Evolutionary conservation across 2,113 vertebrate genomes (phyloP), one percentile per base, ranked within the genome.

Genomic region (Lota lota): DNA sequence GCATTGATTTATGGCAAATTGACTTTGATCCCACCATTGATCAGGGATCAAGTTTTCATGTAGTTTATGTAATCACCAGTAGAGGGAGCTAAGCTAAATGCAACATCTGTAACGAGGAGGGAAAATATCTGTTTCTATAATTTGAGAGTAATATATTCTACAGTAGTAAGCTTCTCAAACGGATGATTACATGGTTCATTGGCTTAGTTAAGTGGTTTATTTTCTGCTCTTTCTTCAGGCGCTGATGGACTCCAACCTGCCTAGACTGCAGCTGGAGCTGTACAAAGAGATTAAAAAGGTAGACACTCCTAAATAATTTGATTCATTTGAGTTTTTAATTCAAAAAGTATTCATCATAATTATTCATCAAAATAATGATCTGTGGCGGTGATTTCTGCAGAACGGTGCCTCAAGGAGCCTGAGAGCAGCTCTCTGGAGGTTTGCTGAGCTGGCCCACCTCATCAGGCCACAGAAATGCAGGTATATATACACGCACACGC

Each of bases 241-340:
- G n/a, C 88, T 99, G 89, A 99, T 98, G 95, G 97, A 99, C 82
- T 98, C 97, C 14, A 98, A 93, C 82, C 90, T 99, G 74, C 97
- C 97, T 1, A 87, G 97, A 79, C 88, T 99, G 58, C 97, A 99
- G 83, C 86, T 99, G 57, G 97, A 99, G 69, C 91, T 99, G 4
- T 99, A 99, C 79, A 99, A 99, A 91, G 97, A 99, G 85, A 96
- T 99, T 74, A 99, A 99, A 91, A 99, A 99, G 95, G 97, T 98
- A 82, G 17, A 53, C 2, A 56, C n/a, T 18, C 53, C 53, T 18
- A 5, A 18, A 56, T n/a, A 3, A 17, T 17, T 47, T 47, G 2
- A 11, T 47, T 47, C 7, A 10, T 47, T 14, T 11, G 10, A 56
- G 1, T 18, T 56, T 4, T 56, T 5, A 56, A 56, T 56, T 56